These are phyloP conservation scores for Orientallactaga sibirica DNA, from an alignment of 2,797 vertebrate species.

Conservation along the genomic window DNA sequence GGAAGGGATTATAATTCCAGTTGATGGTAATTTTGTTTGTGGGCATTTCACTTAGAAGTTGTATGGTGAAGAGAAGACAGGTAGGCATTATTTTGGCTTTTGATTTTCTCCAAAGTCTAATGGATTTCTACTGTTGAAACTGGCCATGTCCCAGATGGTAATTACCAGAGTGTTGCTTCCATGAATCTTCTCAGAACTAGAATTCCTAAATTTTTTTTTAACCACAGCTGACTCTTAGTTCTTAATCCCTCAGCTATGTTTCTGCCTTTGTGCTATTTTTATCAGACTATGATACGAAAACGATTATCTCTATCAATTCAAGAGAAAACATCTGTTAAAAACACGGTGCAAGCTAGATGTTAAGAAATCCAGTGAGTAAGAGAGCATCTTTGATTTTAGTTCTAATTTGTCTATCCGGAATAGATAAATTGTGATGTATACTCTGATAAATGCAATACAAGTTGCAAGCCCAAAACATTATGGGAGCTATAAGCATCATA, in stretches of 20 bases:
- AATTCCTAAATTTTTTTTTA: conserved; percentile 5
- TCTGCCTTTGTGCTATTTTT: conserved; percentile 53
- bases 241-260: not conserved
- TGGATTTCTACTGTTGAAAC: not conserved
- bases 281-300: conserved; percentile 28
- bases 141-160: not conserved
- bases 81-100: not conserved
- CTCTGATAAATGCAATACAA: not conserved
- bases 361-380: not conserved
- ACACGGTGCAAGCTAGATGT: not conserved
- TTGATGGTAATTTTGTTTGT: not conserved
- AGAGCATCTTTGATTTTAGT: not conserved
- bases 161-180: not conserved
- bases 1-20: not conserved
- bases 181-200: not conserved
- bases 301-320: not conserved
- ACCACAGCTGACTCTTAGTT: not conserved
- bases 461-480: not conserved
- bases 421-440: not conserved
- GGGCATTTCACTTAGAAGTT: not conserved
- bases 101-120: not conserved
- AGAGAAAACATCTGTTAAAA: conserved; percentile 60
- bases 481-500: not conserved
- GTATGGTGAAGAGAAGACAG: not conserved
- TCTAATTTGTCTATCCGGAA: not conserved